Evolutionary conservation across 2,113 vertebrate species (phyloP).

Genomic region (Dipodomys ordii): DNA sequence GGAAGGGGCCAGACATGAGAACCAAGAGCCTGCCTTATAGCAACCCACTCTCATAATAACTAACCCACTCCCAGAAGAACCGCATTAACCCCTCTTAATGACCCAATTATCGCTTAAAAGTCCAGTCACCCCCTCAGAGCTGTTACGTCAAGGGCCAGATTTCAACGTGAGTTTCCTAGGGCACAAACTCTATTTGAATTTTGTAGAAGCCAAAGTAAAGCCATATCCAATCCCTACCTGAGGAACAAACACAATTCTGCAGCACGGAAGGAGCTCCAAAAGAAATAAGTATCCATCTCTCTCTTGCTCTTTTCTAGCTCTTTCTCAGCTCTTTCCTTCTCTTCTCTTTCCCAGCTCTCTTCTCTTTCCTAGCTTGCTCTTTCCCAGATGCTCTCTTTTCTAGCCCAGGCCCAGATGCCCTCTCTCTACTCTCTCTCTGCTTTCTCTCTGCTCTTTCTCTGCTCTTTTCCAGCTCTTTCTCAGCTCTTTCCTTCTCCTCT

Average conservation of each 20-base stretch:
- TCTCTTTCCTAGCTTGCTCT: too few relatives aligned
- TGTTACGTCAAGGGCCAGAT: not conserved
- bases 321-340: too few relatives aligned
- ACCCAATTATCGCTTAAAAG: not conserved
- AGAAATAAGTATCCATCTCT: not conserved
- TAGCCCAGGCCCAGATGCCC: too few relatives aligned
- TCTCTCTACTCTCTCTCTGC: too few relatives aligned
- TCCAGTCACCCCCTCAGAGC: not conserved
- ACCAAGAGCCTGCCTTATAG: not conserved
- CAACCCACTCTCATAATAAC: not conserved
- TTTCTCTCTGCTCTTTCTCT: too few relatives aligned
- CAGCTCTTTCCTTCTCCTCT: too few relatives aligned
- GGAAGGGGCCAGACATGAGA: not conserved
- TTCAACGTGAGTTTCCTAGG: not conserved
- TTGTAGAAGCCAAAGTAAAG: not conserved
- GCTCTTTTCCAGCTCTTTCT: too few relatives aligned
- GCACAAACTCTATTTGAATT: not conserved
- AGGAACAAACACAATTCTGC: not conserved
- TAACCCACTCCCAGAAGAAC: not conserved
- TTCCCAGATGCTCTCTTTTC: too few relatives aligned
- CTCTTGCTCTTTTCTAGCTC: too few relatives aligned
- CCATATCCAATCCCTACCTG: not conserved
- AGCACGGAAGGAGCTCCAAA: accelerated
- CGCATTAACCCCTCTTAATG: not conserved
- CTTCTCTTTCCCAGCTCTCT: too few relatives aligned